A percentile compares a stretch with the other conserved stretches of the same genome.
These are phyloP conservation scores for Crocodylus rhombifer DNA, from an alignment of 2,797 vertebrate genomes.

Conservation along the genomic window DNA sequence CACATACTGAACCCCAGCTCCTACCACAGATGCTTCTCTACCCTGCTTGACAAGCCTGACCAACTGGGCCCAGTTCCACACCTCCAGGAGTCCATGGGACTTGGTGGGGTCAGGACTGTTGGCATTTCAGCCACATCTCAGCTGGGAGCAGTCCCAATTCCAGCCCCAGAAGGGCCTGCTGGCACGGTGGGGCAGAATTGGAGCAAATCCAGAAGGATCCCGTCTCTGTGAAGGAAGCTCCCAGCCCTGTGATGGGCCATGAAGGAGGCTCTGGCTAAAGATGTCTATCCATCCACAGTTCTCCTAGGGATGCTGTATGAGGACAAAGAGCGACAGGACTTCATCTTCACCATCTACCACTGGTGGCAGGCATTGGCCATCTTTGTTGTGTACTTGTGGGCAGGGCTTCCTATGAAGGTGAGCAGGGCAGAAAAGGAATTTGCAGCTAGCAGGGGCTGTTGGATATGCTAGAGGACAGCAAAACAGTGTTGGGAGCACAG, in stretches of 20 bases:
- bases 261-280: neutral
- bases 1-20: no score
- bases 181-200: neutral
- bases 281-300: constrained; percentile 68
- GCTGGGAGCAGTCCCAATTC: no score
- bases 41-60: no score
- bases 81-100: neutral
- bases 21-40: no score
- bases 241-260: neutral
- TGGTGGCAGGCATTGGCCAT: constrained; percentile 97
- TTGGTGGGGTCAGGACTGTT: neutral
- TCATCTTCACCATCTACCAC: constrained; percentile 96
- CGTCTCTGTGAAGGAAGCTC: neutral
- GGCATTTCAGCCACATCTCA: neutral
- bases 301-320: constrained; percentile 93
- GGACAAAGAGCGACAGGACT: constrained; percentile 96
- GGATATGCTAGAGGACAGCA: neutral
- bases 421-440: neutral
- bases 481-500: neutral
- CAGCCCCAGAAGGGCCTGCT: neutral
- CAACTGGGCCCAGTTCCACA: no score
- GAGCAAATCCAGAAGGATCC: neutral
- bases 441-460: no score
- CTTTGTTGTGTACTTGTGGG: constrained; percentile 92
- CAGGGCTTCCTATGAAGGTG: constrained; percentile 92